Evolutionary conservation across 1,140 invertebrate species (phyloP).

Genomic region (Drosophila parabipectinata): DNA sequence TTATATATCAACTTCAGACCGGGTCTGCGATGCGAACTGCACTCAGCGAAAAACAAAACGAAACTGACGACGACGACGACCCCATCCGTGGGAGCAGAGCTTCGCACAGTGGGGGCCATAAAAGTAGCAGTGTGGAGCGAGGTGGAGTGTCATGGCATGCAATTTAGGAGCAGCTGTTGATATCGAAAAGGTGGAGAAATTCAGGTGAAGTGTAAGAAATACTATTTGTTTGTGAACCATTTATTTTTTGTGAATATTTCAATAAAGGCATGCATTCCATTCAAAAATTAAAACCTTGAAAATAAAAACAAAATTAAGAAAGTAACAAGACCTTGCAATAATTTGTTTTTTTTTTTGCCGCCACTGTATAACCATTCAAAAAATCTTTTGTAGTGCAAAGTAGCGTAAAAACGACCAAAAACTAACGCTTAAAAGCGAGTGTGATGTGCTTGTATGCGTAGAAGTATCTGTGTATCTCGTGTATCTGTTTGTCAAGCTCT

Average conservation of each 20-base stretch:
- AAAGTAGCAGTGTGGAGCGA: conserved; percentile 12
- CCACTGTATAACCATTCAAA: conserved; percentile 57
- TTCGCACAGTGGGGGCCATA: conserved; percentile 37
- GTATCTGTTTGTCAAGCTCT: conserved; percentile 56
- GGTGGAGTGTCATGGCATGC: conserved; percentile 9
- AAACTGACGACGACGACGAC: conserved; percentile 60
- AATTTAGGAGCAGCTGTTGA: conserved; percentile 29
- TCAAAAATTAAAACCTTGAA: not conserved
- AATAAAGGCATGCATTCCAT: too few species aligned
- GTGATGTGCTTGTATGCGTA: conserved; percentile 28
- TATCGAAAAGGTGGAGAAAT: conserved; percentile 1
- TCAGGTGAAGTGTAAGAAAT: not conserved
- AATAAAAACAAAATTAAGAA: not conserved
- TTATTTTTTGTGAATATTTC: not conserved
- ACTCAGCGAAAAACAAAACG: conserved; percentile 64
- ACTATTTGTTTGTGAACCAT: not conserved
- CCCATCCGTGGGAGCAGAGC: conserved; percentile 24
- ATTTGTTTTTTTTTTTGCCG: not conserved
- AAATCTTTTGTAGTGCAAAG: conserved; percentile 51
- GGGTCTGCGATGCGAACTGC: conserved; percentile 54
- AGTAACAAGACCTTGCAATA: not conserved
- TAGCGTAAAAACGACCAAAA: conserved; percentile 37
- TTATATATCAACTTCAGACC: conserved; percentile 38
- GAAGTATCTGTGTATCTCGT: conserved; percentile 33
- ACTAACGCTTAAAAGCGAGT: conserved; percentile 41